Evolutionary conservation across 2,113 vertebrate species (phyloP).

Genomic region (Callipepla californica): DNA sequence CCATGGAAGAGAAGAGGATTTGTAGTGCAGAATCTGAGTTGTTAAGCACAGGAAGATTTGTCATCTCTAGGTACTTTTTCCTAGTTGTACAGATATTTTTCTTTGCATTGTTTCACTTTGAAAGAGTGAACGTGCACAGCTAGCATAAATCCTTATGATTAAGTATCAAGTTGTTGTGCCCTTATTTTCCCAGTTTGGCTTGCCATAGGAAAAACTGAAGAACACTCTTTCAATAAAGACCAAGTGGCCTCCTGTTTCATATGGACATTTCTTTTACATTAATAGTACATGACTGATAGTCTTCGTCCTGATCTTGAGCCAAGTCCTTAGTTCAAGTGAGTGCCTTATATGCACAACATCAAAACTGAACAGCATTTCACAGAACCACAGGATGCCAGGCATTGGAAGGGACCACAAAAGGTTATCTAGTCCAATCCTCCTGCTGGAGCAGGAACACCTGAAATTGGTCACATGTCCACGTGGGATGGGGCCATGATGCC

Average conservation of each 20-base stretch:
- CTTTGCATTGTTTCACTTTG: background rate
- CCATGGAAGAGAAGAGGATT: background rate
- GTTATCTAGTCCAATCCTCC: too few species aligned
- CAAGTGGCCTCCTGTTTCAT: background rate
- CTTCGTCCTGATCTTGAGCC: background rate
- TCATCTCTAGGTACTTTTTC: background rate
- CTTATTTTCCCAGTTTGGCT: background rate
- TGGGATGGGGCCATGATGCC: background rate
- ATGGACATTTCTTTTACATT: background rate
- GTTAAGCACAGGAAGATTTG: background rate
- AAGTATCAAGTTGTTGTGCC: background rate
- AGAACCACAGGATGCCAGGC: too few species aligned
- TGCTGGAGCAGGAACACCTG: too few species aligned
- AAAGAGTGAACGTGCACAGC: background rate
- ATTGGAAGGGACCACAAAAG: too few species aligned
- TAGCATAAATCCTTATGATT: background rate
- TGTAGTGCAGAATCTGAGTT: background rate
- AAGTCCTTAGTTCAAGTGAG: background rate
- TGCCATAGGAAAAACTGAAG: background rate
- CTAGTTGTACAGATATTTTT: background rate
- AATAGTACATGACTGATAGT: background rate
- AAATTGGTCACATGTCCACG: too few species aligned
- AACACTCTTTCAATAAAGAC: background rate
- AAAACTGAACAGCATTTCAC: background rate
- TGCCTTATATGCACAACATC: background rate